Evolutionary conservation across 2,113 vertebrate genomes (phyloP).

Genomic region (Taurulus bubalis): DNA sequence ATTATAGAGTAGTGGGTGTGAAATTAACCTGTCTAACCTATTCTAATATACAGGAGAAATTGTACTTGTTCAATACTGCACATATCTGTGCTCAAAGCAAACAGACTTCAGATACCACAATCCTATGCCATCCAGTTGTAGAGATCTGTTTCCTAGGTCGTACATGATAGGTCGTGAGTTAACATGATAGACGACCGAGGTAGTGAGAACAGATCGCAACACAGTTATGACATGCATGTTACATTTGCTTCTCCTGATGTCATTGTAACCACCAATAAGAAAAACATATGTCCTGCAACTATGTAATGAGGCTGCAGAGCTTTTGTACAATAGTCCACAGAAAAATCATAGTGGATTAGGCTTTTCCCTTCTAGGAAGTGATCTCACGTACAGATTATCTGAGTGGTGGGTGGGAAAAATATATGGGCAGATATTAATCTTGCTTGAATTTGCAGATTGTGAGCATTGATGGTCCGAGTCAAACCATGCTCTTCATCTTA

Average conservation of each 20-base stretch:
- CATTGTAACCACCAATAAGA: neutral
- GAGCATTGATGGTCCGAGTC: neutral
- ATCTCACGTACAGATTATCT: neutral
- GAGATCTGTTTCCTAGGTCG: too few relatives aligned
- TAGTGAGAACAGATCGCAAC: too few relatives aligned
- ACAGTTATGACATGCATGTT: neutral
- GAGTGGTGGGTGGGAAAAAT: neutral
- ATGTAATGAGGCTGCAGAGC: neutral
- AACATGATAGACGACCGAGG: too few relatives aligned
- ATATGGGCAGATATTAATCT: neutral
- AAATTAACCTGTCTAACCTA: neutral
- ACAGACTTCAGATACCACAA: neutral
- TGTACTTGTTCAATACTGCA: neutral
- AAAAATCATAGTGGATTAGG: neutral
- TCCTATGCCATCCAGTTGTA: neutral
- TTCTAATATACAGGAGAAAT: neutral
- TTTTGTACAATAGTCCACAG: neutral
- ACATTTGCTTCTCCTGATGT: neutral
- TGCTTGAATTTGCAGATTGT: neutral
- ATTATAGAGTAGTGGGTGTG: neutral
- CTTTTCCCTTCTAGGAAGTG: neutral
- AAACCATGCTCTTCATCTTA: neutral
- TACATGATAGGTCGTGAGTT: too few relatives aligned
- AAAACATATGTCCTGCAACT: constrained; percentile 1
- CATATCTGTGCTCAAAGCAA: neutral